Evolutionary conservation across 2,888 invertebrate genomes (phyloP), one percentile per base, ranked within the genome.

Genomic region (Strigamia maritima): DNA sequence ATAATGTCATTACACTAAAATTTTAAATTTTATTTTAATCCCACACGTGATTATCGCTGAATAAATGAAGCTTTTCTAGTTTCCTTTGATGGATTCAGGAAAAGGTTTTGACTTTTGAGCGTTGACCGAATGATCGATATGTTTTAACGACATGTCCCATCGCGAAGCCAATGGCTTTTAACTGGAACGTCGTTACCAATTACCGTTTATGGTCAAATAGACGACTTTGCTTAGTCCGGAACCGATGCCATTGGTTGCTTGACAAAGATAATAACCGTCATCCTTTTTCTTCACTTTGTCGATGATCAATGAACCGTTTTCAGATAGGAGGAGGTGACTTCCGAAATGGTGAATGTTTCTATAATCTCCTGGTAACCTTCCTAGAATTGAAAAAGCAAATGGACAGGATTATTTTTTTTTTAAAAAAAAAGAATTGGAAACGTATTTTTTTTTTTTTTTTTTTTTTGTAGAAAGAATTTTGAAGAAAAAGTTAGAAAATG

Each of bases 191-290:
- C 49, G 49, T 49, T 49, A 74, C 74, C 74, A 28, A 74, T 85
- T 83, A 88, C 88, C 86, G 81, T 87, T 87, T 12, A 88, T 87
- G n/a, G 84, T 85, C 7, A 88, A 85, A 79, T 83, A 84, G 35
- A 87, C 84, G 60, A 87, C 85, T 81, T 87, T 86, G 83, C 87
- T 87, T 77, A 87, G 85, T 12, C 86, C 87, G 75, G 85, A 84
- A 10, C 87, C 87, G 40, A 88, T 86, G 16, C 86, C 86, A 82
- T 88, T 88, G 81, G 84, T 85, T 26, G 88, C 86, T 80, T 87
- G 86, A 83, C 88, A 88, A 79, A 88, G 83, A 82, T 88, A 88
- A 81, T 85, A 85, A 0, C 88, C 88, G 80, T 86, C 86, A 82
- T 88, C 87, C 16, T 82, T 82, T 79, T 86, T 85, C 44, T 82